Evolutionary conservation across 2,113 vertebrate genomes (phyloP).

Genomic region (Oenanthe oenanthe): DNA sequence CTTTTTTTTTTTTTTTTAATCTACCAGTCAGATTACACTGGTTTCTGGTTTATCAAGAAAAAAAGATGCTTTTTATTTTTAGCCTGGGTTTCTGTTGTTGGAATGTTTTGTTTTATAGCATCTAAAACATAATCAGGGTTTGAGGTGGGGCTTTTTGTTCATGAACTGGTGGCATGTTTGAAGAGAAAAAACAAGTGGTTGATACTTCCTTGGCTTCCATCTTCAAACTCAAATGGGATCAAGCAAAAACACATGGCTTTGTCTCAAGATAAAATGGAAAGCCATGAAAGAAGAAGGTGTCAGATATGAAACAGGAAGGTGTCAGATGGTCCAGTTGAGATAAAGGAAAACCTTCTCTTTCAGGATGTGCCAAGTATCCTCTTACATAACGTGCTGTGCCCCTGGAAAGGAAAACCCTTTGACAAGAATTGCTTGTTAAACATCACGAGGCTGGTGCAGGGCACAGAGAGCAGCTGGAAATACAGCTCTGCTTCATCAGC

Average conservation of each 20-base stretch:
- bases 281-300: neutral
- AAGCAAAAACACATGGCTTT: neutral
- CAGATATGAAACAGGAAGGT: neutral
- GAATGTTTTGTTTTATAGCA: neutral
- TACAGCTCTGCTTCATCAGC: neutral
- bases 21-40: neutral
- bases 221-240: neutral
- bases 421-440: neutral
- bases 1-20: neutral
- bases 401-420: neutral
- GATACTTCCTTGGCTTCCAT: neutral
- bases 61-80: neutral
- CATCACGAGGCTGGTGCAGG: neutral
- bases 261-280: neutral
- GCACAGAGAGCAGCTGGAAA: neutral
- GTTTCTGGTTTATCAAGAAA: neutral
- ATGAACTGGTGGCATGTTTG: neutral
- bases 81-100: neutral
- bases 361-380: neutral
- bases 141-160: neutral
- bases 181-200: neutral
- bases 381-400: neutral
- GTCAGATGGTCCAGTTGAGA: neutral
- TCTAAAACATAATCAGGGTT: neutral
- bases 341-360: neutral